These are phyloP conservation scores for Tichodroma muraria DNA, from an alignment of 2,113 vertebrate species.

Conservation along the genomic window DNA sequence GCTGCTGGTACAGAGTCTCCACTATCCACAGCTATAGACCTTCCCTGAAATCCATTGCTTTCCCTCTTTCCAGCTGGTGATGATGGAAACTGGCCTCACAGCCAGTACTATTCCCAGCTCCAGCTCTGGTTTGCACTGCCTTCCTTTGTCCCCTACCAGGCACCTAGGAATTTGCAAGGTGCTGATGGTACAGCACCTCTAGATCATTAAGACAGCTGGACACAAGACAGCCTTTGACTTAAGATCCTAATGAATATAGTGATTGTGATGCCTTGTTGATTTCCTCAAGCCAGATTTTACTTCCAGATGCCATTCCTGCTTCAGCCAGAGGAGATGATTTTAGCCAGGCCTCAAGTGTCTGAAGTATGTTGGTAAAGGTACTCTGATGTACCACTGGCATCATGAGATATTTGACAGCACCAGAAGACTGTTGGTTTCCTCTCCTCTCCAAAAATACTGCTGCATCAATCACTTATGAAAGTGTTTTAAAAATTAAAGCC, in stretches of 20 bases:
- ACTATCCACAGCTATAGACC: neutral
- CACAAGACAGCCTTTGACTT: neutral
- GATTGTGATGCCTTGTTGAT: neutral
- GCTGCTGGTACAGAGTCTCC: neutral
- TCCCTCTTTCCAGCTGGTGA: neutral
- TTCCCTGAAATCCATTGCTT: neutral
- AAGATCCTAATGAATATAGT: neutral
- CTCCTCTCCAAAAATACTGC: neutral
- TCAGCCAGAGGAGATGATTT: neutral
- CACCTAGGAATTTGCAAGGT: neutral
- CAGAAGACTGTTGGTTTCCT: neutral
- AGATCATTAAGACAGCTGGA: neutral
- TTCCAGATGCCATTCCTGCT: neutral
- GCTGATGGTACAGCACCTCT: neutral
- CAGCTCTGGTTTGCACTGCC: neutral
- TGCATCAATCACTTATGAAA: neutral
- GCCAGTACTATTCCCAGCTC: neutral
- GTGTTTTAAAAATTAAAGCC: slow-evolving; percentile 5
- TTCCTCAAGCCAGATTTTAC: neutral
- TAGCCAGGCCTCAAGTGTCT: neutral
- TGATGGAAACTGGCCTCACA: neutral
- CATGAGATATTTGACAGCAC: neutral
- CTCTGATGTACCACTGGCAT: neutral
- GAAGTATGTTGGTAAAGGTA: neutral
- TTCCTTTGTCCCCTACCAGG: neutral